Percentiles rank a stretch among this genome's conserved stretches.
Conservation (phyloP, 2,113 vertebrate species). For the Oriolus oriolus region DNA sequence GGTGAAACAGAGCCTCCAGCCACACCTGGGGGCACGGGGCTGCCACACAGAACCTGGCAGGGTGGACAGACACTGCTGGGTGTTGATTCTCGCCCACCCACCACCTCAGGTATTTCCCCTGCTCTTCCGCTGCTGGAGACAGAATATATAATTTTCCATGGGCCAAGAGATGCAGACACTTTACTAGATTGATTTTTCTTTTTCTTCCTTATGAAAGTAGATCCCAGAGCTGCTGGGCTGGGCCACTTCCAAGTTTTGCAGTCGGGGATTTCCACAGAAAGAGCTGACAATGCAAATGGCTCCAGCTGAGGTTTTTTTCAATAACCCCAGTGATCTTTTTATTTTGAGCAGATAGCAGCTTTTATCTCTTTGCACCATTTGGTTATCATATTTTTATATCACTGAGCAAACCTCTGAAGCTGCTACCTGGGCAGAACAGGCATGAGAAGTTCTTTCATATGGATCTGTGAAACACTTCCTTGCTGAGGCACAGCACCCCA, state of each 20-base stretch:
- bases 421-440: neutral
- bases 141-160: neutral
- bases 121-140: neutral
- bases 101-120: neutral
- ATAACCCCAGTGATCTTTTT: neutral
- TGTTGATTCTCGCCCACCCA: neutral
- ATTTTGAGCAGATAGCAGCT: neutral
- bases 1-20: neutral
- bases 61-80: neutral
- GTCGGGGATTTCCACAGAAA: neutral
- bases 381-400: neutral
- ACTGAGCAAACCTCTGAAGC: neutral
- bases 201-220: neutral
- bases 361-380: neutral
- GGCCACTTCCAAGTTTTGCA: neutral
- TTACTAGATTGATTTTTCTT: neutral
- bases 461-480: neutral
- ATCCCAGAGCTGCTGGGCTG: neutral
- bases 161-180: neutral
- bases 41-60: neutral
- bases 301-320: neutral
- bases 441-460: neutral
- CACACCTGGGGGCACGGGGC: rapidly evolving
- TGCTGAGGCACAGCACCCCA: neutral
- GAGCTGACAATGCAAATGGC: neutral